phyloP scores from a whole-genome alignment of 2,888 invertebrate species.

The Limenitis camilla region DNA sequence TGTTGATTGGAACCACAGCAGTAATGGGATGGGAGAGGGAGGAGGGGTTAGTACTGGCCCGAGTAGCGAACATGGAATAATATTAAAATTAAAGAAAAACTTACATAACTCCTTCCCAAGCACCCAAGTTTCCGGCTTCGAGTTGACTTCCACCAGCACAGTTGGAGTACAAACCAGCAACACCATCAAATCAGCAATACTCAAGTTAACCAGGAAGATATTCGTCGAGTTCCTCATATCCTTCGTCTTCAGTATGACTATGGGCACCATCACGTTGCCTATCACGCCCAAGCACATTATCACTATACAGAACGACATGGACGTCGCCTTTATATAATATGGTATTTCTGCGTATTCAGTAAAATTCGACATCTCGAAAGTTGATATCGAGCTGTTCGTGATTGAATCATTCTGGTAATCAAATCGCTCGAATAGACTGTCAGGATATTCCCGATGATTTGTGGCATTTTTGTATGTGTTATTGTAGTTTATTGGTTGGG shows the following conservation, averaged over 20 bases:
- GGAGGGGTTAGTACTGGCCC: too few species aligned
- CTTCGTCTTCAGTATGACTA: slow-evolving; percentile 92
- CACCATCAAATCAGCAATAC: slow-evolving; percentile 93
- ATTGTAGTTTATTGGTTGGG: slow-evolving; percentile 38
- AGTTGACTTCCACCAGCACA: slow-evolving; percentile 94
- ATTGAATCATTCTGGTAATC: slow-evolving; percentile 34
- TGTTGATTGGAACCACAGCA: too few species aligned
- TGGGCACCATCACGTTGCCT: slow-evolving; percentile 94
- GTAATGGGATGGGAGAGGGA: neutral
- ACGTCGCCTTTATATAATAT: slow-evolving; percentile 89
- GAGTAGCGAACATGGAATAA: neutral
- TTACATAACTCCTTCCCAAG: slow-evolving; percentile 95
- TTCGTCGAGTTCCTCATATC: slow-evolving; percentile 97
- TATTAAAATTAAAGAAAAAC: slow-evolving; percentile 55
- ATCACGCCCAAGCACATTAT: slow-evolving; percentile 93
- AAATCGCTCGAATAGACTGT: slow-evolving; percentile 28
- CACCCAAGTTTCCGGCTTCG: slow-evolving; percentile 93
- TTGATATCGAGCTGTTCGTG: slow-evolving; percentile 31
- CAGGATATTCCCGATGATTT: slow-evolving; percentile 30
- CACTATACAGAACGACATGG: slow-evolving; percentile 89
- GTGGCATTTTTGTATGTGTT: slow-evolving; percentile 42
- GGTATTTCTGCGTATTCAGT: slow-evolving; percentile 79
- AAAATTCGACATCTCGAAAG: slow-evolving; percentile 44
- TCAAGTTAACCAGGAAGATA: slow-evolving; percentile 94
- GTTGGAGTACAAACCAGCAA: slow-evolving; percentile 94